A percentile compares a stretch with the other conserved stretches of the same genome.
Conservation (phyloP, 2,888 invertebrate genomes). For the Cheilosia pagana region DNA sequence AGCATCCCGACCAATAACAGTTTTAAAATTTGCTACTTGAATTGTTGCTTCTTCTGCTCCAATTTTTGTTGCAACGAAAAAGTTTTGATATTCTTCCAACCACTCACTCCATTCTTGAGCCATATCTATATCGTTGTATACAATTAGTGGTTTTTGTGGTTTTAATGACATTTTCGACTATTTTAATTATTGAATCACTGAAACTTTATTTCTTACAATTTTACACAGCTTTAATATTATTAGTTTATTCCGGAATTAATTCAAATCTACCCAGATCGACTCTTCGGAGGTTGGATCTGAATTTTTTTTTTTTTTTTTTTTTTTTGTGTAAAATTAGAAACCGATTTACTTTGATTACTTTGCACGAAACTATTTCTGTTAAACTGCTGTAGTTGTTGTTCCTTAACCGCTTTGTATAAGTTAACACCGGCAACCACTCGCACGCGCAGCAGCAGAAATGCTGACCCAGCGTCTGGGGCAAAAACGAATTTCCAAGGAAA, state of each 20-base stretch:
- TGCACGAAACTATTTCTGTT: background rate
- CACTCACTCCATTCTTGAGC: slow-evolving; percentile 20
- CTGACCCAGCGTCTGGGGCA: too few relatives aligned
- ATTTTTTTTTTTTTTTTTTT: background rate
- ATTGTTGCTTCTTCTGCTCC: slow-evolving; percentile 4
- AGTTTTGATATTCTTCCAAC: slow-evolving; percentile 24
- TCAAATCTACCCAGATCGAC: too few relatives aligned
- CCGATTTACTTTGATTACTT: background rate
- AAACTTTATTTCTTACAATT: background rate
- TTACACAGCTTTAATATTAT: background rate
- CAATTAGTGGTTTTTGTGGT: slow-evolving; percentile 7
- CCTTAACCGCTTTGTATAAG: too few relatives aligned
- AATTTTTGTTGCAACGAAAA: slow-evolving; percentile 23
- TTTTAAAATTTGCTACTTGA: slow-evolving; percentile 11
- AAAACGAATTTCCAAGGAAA: too few relatives aligned
- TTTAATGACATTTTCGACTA: background rate
- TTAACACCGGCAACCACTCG: too few relatives aligned
- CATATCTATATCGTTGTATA: slow-evolving; percentile 10
- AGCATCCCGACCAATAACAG: slow-evolving; percentile 10
- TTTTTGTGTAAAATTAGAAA: background rate
- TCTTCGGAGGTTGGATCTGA: too few relatives aligned
- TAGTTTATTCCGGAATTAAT: background rate
- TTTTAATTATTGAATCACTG: background rate
- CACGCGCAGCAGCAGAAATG: too few relatives aligned
- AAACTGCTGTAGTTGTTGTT: background rate